Evolutionary conservation across 2,113 vertebrate species (phyloP), one percentile per base, ranked within the genome.

Genomic region (Dicentrarchus labrax): DNA sequence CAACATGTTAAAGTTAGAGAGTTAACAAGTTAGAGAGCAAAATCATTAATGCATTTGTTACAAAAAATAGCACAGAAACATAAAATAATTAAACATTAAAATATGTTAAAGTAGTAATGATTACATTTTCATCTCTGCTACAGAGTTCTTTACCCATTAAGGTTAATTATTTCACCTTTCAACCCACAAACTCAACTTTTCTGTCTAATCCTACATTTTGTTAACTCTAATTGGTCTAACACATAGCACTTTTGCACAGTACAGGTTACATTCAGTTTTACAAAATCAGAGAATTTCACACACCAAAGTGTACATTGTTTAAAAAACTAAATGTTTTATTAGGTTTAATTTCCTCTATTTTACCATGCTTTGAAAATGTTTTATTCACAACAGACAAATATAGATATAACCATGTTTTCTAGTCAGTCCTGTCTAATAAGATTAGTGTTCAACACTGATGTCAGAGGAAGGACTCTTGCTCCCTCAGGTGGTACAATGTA

Each of bases 401-500:
- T 38, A 59, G 11, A 4, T 69, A 6, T n/a, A 19, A n/a, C 0
- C 24, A 30, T 62, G 15, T 4, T 16, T 62, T 54, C 3, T 36
- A 2, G 4, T 21, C 4, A 39, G 10, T 51, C 36, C 10, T 22
- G 2, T 41, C 15, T 5, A 69, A 41, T 19, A 12, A 51, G 4
- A 16, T 6, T 2, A 4, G n/a, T 1, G 5, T 6, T 36, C 5
- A 5, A 13, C 21, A 9, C 17, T 57, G 8, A 22, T 4, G 47
- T 41, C 30, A 60, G 41, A 74, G n/a, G 50, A 86, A 92, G 66
- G 15, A 51, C 76, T 90, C 41, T 75, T 69, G 72, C 87, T 45
- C 89, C 89, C 82, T 65, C 92, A 48, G 0, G 64, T 76, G 92
- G 91, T 41, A 11, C 30, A 67, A 4, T 38, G n/a, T 30, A 19